Evolutionary conservation across 2,797 vertebrate species (phyloP), one percentile per base, ranked within the genome.

Genomic region (Anguilla pacifica): DNA sequence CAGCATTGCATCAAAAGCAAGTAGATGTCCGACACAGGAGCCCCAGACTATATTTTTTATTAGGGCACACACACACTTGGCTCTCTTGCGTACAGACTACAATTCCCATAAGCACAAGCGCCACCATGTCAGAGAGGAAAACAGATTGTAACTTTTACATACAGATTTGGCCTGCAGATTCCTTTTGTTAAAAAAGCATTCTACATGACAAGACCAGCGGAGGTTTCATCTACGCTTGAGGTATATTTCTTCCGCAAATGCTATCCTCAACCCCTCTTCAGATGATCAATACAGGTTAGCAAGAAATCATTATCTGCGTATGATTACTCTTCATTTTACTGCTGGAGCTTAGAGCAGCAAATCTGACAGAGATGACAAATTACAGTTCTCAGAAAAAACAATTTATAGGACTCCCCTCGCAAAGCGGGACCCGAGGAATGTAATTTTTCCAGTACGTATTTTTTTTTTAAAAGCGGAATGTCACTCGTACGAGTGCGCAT

Each of bases 401-500:
- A 31, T 35, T 72, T 72, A 31, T 31, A 31, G n/a, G 67, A 28
- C 67, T 2, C 67, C 3, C 67, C 10, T 72, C 67, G 31, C 67
- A 72, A 72, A 31, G 67, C 25, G 0, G 28, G 67, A 31, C 67
- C 31, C 31, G 67, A 72, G 31, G n/a, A 72, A 72, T 72, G 67
- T 28, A 31, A 72, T 72, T 72, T 72, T 31, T 72, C 67, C 82
- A 83, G 82, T 53, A 83, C 53, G 55, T 53, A 83, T 10, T 55
- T 55, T 55, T 55, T 55, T 83, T 83, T 53, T 19, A 6, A 49
- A 49, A 82, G 84, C 35, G 85, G 10, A 79, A 61, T 51, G 70
- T 88, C 84, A 72, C 86, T 87, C 28, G 51, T 83, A 10, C 55
- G 82, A 51, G 82, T 17, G 49, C 15, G 82, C 55, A 2, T 83